A percentile compares a stretch with the other conserved stretches of the same genome.
These are phyloP conservation scores for Drosophila emarginata DNA, from an alignment of 2,888 invertebrate genomes.

Conservation along the genomic window DNA sequence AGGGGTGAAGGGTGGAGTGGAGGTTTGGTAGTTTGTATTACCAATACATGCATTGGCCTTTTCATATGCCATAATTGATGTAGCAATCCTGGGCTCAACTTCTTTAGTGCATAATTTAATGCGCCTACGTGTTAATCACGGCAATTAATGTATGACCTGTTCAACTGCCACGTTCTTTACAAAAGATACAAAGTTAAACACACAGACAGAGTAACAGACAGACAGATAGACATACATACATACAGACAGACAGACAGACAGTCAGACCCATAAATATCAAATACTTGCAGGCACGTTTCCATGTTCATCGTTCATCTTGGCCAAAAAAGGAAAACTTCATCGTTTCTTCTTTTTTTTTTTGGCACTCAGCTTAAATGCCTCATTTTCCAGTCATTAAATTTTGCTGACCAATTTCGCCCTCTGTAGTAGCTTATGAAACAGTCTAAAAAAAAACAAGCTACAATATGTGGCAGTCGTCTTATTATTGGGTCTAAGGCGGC, in stretches of 20 bases:
- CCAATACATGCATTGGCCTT: constrained; percentile 26
- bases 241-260: constrained; percentile 40
- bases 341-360: constrained; percentile 12
- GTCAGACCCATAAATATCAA: constrained; percentile 65
- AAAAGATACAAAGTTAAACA: constrained; percentile 15
- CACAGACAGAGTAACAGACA: constrained; percentile 15
- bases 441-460: not conserved
- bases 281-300: constrained; percentile 53
- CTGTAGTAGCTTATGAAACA: no score
- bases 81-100: constrained; percentile 37
- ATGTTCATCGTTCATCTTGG: constrained; percentile 35
- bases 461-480: constrained; percentile 51
- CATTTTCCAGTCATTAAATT: constrained; percentile 78
- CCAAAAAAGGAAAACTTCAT: constrained; percentile 30
- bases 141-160: constrained; percentile 66
- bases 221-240: constrained; percentile 45
- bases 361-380: constrained; percentile 74
- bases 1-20: not conserved
- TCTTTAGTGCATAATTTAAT: constrained; percentile 64
- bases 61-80: constrained; percentile 71
- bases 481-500: constrained; percentile 68
- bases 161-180: constrained; percentile 39
- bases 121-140: constrained; percentile 76
- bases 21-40: not conserved
- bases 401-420: constrained; percentile 68